Conservation (phyloP, 2,888 invertebrate genomes). For the Pammene fasciana region DNA sequence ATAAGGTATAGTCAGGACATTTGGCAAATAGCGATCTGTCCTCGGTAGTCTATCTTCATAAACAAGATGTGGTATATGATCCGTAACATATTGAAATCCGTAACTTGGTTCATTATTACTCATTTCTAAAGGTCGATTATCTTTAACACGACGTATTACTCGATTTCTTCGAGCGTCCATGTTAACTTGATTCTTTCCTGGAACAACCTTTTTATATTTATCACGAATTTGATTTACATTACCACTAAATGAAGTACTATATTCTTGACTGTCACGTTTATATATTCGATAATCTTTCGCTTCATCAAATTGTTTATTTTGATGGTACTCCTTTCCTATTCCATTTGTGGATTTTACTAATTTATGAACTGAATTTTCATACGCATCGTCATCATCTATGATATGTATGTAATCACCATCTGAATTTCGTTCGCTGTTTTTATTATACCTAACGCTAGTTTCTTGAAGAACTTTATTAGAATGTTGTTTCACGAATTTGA, state of each 20-base stretch:
- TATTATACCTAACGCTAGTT: not conserved
- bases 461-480: not conserved
- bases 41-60: not conserved
- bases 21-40: not conserved
- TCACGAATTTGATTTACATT: not conserved
- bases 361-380: slow-evolving; percentile 1
- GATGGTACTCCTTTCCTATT: not conserved
- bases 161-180: not conserved
- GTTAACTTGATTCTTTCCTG: not conserved
- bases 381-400: not conserved
- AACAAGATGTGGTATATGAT: not conserved
- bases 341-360: not conserved
- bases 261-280: not conserved
- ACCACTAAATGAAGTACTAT: not conserved
- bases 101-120: not conserved
- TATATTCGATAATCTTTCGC: not conserved
- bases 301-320: not conserved
- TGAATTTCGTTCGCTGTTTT: not conserved
- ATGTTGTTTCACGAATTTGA: not conserved
- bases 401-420: slow-evolving; percentile 12
- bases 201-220: not conserved
- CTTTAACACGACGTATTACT: too few species aligned
- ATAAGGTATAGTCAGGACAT: not conserved
- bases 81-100: not conserved
- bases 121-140: not conserved